phyloP scores from a whole-genome alignment of 2,888 invertebrate species.

The Cynaeus angustus region DNA sequence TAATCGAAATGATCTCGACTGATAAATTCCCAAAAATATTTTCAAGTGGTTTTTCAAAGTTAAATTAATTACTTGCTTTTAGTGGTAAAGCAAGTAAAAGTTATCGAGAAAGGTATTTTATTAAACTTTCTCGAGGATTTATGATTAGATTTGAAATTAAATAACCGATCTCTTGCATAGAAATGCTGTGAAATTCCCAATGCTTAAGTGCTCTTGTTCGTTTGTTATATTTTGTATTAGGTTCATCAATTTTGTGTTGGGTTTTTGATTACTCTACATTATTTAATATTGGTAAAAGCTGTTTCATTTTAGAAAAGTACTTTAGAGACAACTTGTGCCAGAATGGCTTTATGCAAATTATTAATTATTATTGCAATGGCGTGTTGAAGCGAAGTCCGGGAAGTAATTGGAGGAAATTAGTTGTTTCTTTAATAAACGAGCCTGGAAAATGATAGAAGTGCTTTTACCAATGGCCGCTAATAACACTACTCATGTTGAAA shows the following conservation, averaged over 20 bases:
- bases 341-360: constrained; percentile 37
- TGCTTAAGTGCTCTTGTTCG: constrained; percentile 23
- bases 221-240: constrained; percentile 15
- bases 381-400: constrained; percentile 29
- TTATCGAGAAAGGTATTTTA: constrained; percentile 33
- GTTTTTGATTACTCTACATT: no score
- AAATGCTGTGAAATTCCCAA: no score
- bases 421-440: constrained; percentile 26
- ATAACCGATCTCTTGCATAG: constrained; percentile 23
- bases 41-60: constrained; percentile 11
- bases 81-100: constrained; percentile 23
- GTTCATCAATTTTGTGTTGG: constrained; percentile 20
- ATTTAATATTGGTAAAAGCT: constrained; percentile 31
- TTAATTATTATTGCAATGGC: constrained; percentile 36
- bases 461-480: background rate
- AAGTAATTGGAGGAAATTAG: constrained; percentile 30
- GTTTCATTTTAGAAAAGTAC: constrained; percentile 19
- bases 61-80: constrained; percentile 35
- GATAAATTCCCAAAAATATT: constrained; percentile 8
- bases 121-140: constrained; percentile 29
- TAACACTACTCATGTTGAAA: background rate
- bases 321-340: constrained; percentile 15
- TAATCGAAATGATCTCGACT: constrained; percentile 9
- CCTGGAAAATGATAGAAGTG: constrained; percentile 11
- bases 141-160: constrained; percentile 36